Base-by-base conservation (phyloP, 1,140 invertebrate species). In the Scylla paramamosain region DNA sequence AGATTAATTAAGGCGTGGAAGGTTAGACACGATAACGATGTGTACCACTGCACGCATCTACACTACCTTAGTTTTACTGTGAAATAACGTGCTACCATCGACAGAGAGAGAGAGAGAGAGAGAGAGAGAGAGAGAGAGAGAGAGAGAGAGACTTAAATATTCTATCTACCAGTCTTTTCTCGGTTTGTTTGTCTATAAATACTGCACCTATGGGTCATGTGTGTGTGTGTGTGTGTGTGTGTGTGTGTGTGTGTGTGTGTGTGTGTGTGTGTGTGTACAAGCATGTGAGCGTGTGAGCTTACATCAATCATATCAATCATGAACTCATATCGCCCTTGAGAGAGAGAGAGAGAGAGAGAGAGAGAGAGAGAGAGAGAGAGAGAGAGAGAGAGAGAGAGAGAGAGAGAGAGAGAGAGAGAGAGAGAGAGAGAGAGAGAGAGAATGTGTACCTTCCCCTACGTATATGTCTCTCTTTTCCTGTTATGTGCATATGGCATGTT, bases 1-100 rank as follows among this genome's bases (percentile, higher is more conserved):
- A 91, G 93, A 91, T 94, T 94, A 91, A 94, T 31, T 77, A 83
- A 94, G 59, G 25, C 91, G 89, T 20, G 46, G 14, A 48, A 91
- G 28, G 45, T n/a, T 29, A 45, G 32, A n/a, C 4, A 32, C 59
- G 59, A 10, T 83, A 29, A 93, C 59, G n/a, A 45, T 14, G n/a
- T 2, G n/a, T 0, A 82, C 77, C 67, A 59, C 28, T 4, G 14
- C 8, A 28, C 31, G 20, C 29, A 84, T 31, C 84, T 86, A 83
- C 45, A 59, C 2, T 46, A 25, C 7, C n/a, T 31, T 87, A 88
- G 48, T 87, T 88, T 93, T 93, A 25, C 28, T n/a, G 67, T 3
- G 52, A 59, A 59, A 59, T 59, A 59, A 20, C 52, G 16, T 39
- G 39, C 52, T 20, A 12, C 52, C 52, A 16, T n/a, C 20, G n/a